phyloP scores from a whole-genome alignment of 1,140 invertebrate species.

The Drosophila sp. region DNA sequence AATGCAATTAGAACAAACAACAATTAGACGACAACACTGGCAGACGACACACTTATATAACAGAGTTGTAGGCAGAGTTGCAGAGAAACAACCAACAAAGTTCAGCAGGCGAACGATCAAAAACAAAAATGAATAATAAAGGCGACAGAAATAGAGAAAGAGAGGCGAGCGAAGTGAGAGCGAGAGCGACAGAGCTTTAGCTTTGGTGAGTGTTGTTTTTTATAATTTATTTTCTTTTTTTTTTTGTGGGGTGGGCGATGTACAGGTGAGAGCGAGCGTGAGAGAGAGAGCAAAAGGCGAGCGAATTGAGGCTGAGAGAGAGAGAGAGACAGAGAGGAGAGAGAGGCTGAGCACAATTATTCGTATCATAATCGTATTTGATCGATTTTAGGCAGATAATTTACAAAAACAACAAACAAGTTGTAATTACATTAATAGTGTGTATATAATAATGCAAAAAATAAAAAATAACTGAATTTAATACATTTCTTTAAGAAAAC shows the following conservation, averaged over 20 bases:
- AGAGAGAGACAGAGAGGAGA: slow-evolving; percentile 5
- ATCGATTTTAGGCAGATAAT: slow-evolving; percentile 77
- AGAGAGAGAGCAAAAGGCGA: neutral
- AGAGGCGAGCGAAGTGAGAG: slow-evolving; percentile 11
- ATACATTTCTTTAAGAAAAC: neutral
- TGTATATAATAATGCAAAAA: slow-evolving; percentile 36
- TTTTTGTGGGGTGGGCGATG: slow-evolving; percentile 1
- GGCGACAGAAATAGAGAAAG: slow-evolving; percentile 13
- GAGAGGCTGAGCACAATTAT: slow-evolving; percentile 16
- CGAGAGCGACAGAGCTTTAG: slow-evolving; percentile 11
- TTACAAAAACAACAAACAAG: slow-evolving; percentile 79
- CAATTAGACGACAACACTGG: slow-evolving; percentile 74
- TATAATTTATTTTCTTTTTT: too few relatives aligned
- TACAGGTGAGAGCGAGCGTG: slow-evolving; percentile 8
- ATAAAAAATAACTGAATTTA: slow-evolving; percentile 38
- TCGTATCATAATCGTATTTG: slow-evolving; percentile 5
- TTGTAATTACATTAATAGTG: slow-evolving; percentile 45
- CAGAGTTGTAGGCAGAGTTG: slow-evolving; percentile 9
- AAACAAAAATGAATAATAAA: slow-evolving; percentile 3
- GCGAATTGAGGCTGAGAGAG: slow-evolving; percentile 6
- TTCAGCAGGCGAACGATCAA: slow-evolving; percentile 25
- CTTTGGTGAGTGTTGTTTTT: slow-evolving; percentile 5
- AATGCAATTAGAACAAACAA: slow-evolving; percentile 72
- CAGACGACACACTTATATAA: slow-evolving; percentile 51
- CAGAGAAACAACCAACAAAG: slow-evolving; percentile 8